Conservation (phyloP, 2,797 vertebrate species). For the Spinus pinus region DNA sequence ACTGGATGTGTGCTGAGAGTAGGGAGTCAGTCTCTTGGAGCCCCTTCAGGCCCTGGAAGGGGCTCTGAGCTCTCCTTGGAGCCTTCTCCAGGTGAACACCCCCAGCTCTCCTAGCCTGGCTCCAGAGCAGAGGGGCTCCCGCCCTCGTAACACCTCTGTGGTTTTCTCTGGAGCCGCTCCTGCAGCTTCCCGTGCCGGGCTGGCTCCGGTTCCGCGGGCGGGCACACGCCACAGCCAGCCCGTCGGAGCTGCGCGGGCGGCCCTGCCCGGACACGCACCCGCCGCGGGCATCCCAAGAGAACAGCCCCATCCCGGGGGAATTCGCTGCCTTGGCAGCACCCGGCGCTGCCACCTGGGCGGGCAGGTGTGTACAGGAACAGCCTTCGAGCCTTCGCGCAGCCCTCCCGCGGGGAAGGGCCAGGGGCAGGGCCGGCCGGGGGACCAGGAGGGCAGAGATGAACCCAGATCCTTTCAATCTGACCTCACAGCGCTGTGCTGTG, state of each 20-base stretch:
- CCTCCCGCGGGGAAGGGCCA: background rate
- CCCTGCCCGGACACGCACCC: background rate
- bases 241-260: background rate
- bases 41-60: background rate
- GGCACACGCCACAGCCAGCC: background rate
- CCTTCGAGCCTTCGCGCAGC: background rate
- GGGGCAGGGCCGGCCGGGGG: background rate
- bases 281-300: background rate
- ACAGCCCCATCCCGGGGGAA: background rate
- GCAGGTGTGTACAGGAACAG: background rate
- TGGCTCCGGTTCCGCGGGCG: background rate
- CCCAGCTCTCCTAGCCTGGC: background rate
- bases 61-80: background rate
- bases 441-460: too few species aligned
- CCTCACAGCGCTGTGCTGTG: background rate
- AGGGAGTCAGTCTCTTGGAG: background rate
- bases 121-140: background rate
- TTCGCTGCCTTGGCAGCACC: background rate
- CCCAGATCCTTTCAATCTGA: background rate
- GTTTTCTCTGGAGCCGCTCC: background rate
- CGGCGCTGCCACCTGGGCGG: background rate
- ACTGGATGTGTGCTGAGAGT: rapidly evolving
- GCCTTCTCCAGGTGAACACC: background rate
- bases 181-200: background rate
- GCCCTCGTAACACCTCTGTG: background rate